phyloP scores from a whole-genome alignment of 2,888 invertebrate species.

The Parnassius apollo region DNA sequence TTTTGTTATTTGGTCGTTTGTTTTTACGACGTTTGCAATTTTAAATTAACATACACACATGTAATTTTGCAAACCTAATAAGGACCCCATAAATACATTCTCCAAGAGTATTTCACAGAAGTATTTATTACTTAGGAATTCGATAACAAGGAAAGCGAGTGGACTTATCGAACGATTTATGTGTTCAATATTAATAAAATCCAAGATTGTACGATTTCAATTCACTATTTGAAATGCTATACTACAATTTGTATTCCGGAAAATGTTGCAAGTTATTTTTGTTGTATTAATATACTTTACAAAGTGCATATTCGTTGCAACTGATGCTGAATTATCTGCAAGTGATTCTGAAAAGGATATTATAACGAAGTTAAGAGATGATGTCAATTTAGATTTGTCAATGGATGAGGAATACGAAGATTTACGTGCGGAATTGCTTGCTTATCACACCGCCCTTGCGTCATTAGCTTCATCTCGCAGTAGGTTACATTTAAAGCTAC shows the following conservation, averaged over 20 bases:
- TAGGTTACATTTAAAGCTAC: conserved; percentile 5
- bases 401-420: conserved; percentile 71
- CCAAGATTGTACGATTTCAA: conserved; percentile 31
- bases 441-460: conserved; percentile 62
- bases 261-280: conserved; percentile 18
- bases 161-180: conserved; percentile 54
- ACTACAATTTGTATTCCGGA: conserved; percentile 10
- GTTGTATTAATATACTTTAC: conserved; percentile 13
- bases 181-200: conserved; percentile 57
- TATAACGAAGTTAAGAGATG: conserved; percentile 49
- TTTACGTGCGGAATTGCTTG: conserved; percentile 65
- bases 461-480: conserved; percentile 39
- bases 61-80: too few relatives aligned
- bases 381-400: conserved; percentile 63
- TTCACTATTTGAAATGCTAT: conserved; percentile 7
- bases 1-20: too few relatives aligned
- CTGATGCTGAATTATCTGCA: conserved; percentile 20
- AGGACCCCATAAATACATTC: too few relatives aligned
- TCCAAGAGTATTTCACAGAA: too few relatives aligned
- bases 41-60: too few relatives aligned
- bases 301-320: conserved; percentile 6
- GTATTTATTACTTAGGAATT: conserved; percentile 5
- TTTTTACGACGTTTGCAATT: too few relatives aligned
- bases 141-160: conserved; percentile 3
- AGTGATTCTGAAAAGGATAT: conserved; percentile 45